phyloP scores from a whole-genome alignment of 2,113 vertebrate genomes.

The Patagioenas fasciata region DNA sequence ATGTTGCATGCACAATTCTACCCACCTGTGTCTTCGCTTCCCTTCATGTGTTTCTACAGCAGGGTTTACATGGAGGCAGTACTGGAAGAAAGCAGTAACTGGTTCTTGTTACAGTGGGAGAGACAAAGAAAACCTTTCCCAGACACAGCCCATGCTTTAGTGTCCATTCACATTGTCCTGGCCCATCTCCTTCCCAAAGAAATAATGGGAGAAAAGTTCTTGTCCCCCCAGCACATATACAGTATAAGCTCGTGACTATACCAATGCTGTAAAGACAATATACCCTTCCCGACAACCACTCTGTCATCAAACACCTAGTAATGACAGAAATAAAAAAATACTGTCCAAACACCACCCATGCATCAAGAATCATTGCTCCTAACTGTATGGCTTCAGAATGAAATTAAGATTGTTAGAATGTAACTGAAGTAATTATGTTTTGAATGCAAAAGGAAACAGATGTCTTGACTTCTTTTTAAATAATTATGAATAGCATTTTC shows the following conservation, averaged over 20 bases:
- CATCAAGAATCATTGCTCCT: constrained; percentile 23
- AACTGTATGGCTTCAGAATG: neutral
- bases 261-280: neutral
- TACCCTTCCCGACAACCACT: neutral
- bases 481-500: constrained; percentile 3
- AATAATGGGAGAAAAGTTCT: neutral
- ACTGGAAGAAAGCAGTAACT: neutral
- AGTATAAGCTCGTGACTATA: neutral
- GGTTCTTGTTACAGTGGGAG: neutral
- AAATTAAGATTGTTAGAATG: neutral
- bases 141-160: neutral
- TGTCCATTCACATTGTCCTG: neutral
- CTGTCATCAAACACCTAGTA: constrained; percentile 15
- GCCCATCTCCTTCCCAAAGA: neutral
- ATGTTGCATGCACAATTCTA: neutral
- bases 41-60: neutral
- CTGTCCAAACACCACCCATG: neutral
- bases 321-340: constrained; percentile 13
- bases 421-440: constrained; percentile 31
- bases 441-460: constrained; percentile 53
- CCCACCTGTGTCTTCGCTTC: neutral
- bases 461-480: neutral
- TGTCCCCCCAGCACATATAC: neutral
- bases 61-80: neutral
- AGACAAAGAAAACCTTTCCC: neutral